Evolutionary conservation across 2,888 invertebrate species (phyloP).

Genomic region (Subacronicta megacephala): DNA sequence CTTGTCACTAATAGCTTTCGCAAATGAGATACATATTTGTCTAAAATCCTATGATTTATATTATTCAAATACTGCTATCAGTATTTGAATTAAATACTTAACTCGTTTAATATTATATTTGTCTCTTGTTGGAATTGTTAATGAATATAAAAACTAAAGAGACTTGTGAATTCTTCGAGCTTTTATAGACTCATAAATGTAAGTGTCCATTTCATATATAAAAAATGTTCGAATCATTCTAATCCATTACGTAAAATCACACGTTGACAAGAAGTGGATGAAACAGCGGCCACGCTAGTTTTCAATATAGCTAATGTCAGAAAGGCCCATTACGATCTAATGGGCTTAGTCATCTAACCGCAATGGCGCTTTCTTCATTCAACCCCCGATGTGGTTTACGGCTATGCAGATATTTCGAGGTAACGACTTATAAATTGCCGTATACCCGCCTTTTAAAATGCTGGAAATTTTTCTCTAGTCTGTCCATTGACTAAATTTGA

Average conservation of each 20-base stretch:
- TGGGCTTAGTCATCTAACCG: slow-evolving; percentile 78
- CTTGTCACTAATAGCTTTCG: not conserved
- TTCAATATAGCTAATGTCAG: slow-evolving; percentile 59
- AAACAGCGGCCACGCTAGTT: slow-evolving; percentile 52
- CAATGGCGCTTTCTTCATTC: slow-evolving; percentile 76
- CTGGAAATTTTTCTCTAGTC: slow-evolving; percentile 15
- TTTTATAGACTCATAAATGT: too few relatives aligned
- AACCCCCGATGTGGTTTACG: slow-evolving; percentile 48
- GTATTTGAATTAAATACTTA: too few relatives aligned
- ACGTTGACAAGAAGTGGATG: slow-evolving; percentile 57
- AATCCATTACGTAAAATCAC: slow-evolving; percentile 31
- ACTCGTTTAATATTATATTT: too few relatives aligned
- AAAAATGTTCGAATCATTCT: slow-evolving; percentile 15
- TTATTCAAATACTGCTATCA: too few relatives aligned
- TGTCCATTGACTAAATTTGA: slow-evolving; percentile 7
- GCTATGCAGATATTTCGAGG: slow-evolving; percentile 61
- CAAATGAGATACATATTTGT: not conserved
- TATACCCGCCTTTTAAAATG: slow-evolving; percentile 25
- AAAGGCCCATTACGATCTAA: slow-evolving; percentile 61
- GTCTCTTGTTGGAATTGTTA: too few relatives aligned
- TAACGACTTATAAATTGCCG: slow-evolving; percentile 46
- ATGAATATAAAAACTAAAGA: too few relatives aligned
- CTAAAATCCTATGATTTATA: not conserved
- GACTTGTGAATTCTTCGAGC: too few relatives aligned
- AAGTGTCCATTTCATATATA: slow-evolving; percentile 14